These are phyloP conservation scores for Antechinus stuartii DNA, from an alignment of 2,113 vertebrate genomes.

Conservation along the genomic window DNA sequence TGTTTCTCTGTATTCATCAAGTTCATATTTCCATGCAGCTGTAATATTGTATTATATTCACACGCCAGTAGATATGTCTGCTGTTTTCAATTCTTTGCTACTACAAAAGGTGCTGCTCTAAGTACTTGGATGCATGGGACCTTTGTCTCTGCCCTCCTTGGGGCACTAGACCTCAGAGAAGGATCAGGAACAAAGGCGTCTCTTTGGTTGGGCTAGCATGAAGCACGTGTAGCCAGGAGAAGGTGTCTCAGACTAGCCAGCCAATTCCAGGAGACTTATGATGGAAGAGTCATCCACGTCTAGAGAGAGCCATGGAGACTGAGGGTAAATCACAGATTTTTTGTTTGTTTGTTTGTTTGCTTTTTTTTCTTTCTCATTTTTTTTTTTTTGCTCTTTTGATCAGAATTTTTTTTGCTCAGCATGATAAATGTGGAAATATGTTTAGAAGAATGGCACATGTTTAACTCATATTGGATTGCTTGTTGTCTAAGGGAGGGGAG, in stretches of 20 bases:
- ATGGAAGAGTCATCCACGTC: too few species aligned
- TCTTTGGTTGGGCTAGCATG: neutral
- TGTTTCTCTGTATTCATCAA: neutral
- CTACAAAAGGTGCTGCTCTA: neutral
- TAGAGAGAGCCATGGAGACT: too few species aligned
- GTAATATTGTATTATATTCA: neutral
- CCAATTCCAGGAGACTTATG: too few species aligned
- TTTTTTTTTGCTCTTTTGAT: too few species aligned
- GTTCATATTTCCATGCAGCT: neutral
- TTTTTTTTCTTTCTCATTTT: too few species aligned
- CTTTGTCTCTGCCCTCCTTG: neutral
- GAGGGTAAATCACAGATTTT: too few species aligned
- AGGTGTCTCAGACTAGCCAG: neutral
- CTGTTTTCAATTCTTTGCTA: neutral
- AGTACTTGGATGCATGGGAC: neutral
- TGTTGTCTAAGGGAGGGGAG: too few species aligned
- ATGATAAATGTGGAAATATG: too few species aligned
- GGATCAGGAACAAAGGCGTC: neutral
- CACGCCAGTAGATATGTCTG: neutral
- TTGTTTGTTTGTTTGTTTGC: too few species aligned
- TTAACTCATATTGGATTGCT: too few species aligned
- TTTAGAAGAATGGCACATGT: too few species aligned
- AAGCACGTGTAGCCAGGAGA: neutral
- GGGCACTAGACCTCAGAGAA: neutral
- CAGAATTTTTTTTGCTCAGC: too few species aligned